A percentile compares a stretch with the other conserved stretches of the same genome.
phyloP scores from a whole-genome alignment of 2,888 invertebrate genomes.

The Tanytarsus gracilentus region DNA sequence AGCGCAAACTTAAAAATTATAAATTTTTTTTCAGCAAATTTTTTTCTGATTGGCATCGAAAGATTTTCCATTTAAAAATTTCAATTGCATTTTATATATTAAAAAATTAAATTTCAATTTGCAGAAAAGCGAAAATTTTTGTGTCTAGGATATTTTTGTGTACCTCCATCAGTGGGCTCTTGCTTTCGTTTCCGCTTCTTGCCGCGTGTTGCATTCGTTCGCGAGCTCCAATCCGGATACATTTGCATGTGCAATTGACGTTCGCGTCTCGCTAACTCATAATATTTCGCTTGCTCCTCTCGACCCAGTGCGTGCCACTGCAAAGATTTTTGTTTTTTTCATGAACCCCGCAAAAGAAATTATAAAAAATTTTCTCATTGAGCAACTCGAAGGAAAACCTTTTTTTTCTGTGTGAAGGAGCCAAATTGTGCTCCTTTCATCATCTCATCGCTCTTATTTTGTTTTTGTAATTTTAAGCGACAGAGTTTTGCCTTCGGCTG shows the following conservation, averaged over 20 bases:
- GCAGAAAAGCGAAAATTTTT: not conserved
- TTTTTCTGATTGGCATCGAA: not conserved
- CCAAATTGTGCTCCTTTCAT: too few relatives aligned
- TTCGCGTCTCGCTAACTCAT: constrained; percentile 97
- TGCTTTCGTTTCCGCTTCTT: constrained; percentile 99
- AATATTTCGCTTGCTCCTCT: constrained; percentile 99
- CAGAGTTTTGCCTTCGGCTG: not conserved
- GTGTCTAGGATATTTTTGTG: constrained; percentile 36
- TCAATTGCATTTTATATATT: not conserved
- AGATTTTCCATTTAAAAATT: not conserved
- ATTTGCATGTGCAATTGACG: constrained; percentile 98
- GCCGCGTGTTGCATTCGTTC: constrained; percentile 99
- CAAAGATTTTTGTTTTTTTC: not conserved
- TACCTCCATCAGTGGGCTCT: constrained; percentile 95
- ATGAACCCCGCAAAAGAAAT: too few relatives aligned
- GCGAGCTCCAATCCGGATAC: constrained; percentile 99
- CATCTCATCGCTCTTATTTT: too few relatives aligned
- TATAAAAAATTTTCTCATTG: not conserved
- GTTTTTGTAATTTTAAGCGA: constrained; percentile 1
- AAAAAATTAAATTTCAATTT: not conserved
- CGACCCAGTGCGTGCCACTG: constrained; percentile 99
- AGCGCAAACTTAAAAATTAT: too few relatives aligned
- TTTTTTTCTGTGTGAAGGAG: too few relatives aligned
- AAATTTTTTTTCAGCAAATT: too few relatives aligned
- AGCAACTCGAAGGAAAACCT: not conserved